Conservation (phyloP, 2,888 invertebrate species). For the Euzetes globulus region DNA sequence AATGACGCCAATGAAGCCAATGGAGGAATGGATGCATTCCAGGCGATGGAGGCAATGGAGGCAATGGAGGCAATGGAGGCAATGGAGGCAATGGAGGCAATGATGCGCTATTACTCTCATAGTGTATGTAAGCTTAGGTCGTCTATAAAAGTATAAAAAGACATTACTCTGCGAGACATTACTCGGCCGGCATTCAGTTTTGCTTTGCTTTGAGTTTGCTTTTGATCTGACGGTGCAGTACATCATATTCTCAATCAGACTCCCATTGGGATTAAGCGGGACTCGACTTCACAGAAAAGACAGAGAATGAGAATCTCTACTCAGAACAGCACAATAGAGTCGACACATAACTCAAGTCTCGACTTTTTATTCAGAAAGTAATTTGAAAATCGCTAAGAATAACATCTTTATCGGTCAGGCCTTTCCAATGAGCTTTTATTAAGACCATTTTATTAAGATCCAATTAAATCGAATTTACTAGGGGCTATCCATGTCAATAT, state of each 20-base stretch:
- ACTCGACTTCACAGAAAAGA: background rate
- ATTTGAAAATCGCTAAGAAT: slow-evolving; percentile 4
- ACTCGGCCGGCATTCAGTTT: slow-evolving; percentile 3
- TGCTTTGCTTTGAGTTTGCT: slow-evolving; percentile 5
- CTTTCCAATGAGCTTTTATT: too few species aligned
- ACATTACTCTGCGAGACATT: slow-evolving; percentile 16
- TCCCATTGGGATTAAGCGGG: slow-evolving; percentile 23
- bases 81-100: slow-evolving; percentile 20
- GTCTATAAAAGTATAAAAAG: slow-evolving; percentile 21
- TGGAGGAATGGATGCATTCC: slow-evolving; percentile 1
- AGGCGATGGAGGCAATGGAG: slow-evolving; percentile 12
- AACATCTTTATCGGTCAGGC: background rate
- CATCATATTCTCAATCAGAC: slow-evolving; percentile 13
- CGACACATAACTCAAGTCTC: background rate
- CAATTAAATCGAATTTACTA: too few species aligned
- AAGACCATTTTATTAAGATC: background rate
- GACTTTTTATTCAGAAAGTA: background rate
- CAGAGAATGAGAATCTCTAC: background rate
- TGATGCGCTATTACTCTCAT: slow-evolving; percentile 15
- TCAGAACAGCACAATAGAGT: background rate
- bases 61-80: background rate
- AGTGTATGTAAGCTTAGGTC: slow-evolving; percentile 2
- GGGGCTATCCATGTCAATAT: too few species aligned
- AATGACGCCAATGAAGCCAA: slow-evolving; percentile 26
- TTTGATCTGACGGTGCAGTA: background rate